phyloP scores from a whole-genome alignment of 2,113 vertebrate species.

The Chaenogobius annularis region DNA sequence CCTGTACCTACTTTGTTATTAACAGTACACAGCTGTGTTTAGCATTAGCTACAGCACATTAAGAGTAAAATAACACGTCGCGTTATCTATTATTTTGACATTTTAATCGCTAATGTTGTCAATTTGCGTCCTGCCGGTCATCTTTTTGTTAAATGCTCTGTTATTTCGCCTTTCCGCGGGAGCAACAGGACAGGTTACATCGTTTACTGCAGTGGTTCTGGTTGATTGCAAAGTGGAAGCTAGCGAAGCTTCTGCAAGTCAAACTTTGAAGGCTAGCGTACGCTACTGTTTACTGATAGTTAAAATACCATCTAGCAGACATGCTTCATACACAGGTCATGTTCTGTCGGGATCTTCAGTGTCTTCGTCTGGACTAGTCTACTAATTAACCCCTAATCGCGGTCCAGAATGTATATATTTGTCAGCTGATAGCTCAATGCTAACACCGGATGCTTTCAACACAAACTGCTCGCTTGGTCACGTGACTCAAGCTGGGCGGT shows the following conservation, averaged over 20 bases:
- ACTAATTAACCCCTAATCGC: slow-evolving; percentile 15
- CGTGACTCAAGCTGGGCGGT: slow-evolving; percentile 58
- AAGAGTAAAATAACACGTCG: slow-evolving; percentile 18
- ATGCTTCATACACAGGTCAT: slow-evolving; percentile 1
- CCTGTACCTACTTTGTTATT: background rate
- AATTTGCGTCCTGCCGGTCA: background rate
- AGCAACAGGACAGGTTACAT: slow-evolving; percentile 1
- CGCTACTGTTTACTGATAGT: slow-evolving; percentile 51
- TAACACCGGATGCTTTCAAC: slow-evolving; percentile 68
- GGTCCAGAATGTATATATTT: slow-evolving; percentile 23
- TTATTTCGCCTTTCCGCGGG: background rate
- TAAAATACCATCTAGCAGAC: slow-evolving; percentile 17
- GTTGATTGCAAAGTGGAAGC: slow-evolving; percentile 20
- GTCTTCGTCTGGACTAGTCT: slow-evolving; percentile 8
- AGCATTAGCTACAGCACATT: slow-evolving; percentile 44
- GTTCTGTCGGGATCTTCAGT: slow-evolving; percentile 25
- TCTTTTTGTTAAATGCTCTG: background rate
- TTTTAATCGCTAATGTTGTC: slow-evolving; percentile 14
- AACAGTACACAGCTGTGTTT: slow-evolving; percentile 37
- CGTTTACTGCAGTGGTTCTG: slow-evolving; percentile 2
- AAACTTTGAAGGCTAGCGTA: slow-evolving; percentile 67
- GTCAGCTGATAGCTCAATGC: slow-evolving; percentile 38
- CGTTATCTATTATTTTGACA: slow-evolving; percentile 15
- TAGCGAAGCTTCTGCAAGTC: slow-evolving; percentile 43
- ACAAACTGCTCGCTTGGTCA: slow-evolving; percentile 70